Evolutionary conservation across 2,113 vertebrate species (phyloP), one percentile per base, ranked within the genome.

Genomic region (Odocoileus virginianus): DNA sequence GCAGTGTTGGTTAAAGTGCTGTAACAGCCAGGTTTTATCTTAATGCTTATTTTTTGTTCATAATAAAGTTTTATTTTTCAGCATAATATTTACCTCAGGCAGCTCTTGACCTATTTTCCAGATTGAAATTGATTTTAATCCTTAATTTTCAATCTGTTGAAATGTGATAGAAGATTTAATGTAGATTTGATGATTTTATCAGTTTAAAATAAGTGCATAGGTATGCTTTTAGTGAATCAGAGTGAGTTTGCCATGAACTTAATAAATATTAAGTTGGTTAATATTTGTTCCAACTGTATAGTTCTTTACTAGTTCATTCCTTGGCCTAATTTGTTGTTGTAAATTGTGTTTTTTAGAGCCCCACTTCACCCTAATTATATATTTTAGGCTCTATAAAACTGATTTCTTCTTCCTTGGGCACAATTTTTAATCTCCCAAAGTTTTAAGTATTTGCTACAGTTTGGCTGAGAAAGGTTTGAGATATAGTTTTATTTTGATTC

Each of bases 101-200:
- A 55, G 30, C 25, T 74, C 12, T 91, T 94, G 40, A 14, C 9
- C 17, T 85, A 47, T 94, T 97, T 95, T 88, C 28, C 16, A 40
- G 54, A 45, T 84, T 86, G 40, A 23, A 83, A 97, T 54, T 67
- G 8, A 25, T 79, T 58, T 91, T 83, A 95, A 96, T 87, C 55
- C 57, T 87, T 71, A 79, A 71, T 92, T 87, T 97, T 83, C 19
- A 94, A 16, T 88, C n/a, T 89, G n/a, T 85, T 93, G 27, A 95
- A 81, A 90, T n/a, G 23, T 76, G 61, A 50, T 64, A 16, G 47
- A 86, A 88, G 25, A 67, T 64, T 78, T 91, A 87, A 89, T 88
- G 27, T 57, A 87, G n/a, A 67, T n/a, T 67, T 8, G 4, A 4
- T 74, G 2, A 58, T 82, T 91, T 94, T 55, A 54, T 17, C 12